Conservation (phyloP, 2,797 vertebrate species). For the Leptoclinus maculatus region DNA sequence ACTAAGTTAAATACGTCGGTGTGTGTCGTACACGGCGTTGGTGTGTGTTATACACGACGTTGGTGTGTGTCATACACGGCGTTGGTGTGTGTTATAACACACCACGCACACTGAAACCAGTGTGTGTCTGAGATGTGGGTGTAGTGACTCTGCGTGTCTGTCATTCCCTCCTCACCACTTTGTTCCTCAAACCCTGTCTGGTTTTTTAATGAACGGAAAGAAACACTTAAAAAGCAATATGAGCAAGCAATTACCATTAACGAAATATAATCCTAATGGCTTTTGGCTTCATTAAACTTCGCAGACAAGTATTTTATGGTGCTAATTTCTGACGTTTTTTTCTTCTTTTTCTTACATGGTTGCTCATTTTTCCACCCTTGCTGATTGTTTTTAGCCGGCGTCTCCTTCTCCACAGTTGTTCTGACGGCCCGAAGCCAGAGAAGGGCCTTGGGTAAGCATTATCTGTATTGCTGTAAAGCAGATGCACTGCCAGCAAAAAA, state of each 20-base stretch:
- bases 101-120: slow-evolving; percentile 11
- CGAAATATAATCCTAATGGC: slow-evolving; percentile 66
- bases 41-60: not conserved
- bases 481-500: slow-evolving; percentile 62
- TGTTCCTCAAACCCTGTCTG: slow-evolving; percentile 60
- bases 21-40: not conserved
- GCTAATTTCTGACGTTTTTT: slow-evolving; percentile 11
- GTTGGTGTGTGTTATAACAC: not conserved
- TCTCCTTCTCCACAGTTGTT: slow-evolving; percentile 13
- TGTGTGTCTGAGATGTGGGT: slow-evolving; percentile 43
- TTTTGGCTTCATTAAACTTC: slow-evolving; percentile 69
- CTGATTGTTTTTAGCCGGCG: not conserved
- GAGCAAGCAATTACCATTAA: slow-evolving; percentile 64
- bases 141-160: slow-evolving; percentile 40
- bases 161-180: slow-evolving; percentile 52
- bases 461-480: slow-evolving; percentile 71
- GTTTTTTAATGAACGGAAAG: slow-evolving; percentile 73
- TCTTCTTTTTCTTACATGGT: not conserved
- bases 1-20: too few relatives aligned
- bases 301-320: slow-evolving; percentile 53
- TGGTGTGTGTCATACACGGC: too few relatives aligned
- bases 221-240: slow-evolving; percentile 72
- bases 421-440: slow-evolving; percentile 16
- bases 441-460: slow-evolving; percentile 68
- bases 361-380: slow-evolving; percentile 32